Evolutionary conservation across 1,140 invertebrate species (phyloP), one percentile per base, ranked within the genome.

Genomic region (Lysiphlebus fabarum): DNA sequence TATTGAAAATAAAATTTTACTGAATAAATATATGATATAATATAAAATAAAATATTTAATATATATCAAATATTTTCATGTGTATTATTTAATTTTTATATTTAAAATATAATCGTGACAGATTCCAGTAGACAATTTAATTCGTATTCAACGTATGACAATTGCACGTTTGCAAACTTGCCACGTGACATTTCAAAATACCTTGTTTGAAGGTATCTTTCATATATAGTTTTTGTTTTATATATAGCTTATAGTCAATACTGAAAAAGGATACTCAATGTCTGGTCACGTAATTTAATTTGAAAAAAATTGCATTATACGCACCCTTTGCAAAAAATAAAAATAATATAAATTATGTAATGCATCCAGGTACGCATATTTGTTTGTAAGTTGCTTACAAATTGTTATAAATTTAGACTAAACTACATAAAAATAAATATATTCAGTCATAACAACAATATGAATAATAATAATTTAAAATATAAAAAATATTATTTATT

Each of bases 201-300:
- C 55, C 41, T 57, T 42, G 34, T 56, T 57, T 57, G 55, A 57
- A 36, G n/a, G n/a, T n/a, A n/a, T n/a, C n/a, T n/a, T n/a, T 57
- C 55, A 57, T 49, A 26, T 26, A 26, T 26, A 26, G 17, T 26
- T 26, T n/a, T 4, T 1, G 17, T 26, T 26, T 11, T 45, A 45
- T 6, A 36, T 12, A 37, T 51, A 34, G 47, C 17, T 34, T 6
- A n/a, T 45, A 11, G 26, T 49, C 38, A 40, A 7, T 40, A 40
- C 38, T 26, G 36, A 54, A 41, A 17, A 41, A 54, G 26, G 38
- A 17, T 26, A 26, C 17, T 26, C 17, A 26, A 26, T 33, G 53
- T 55, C 53, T 55, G 53, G 53, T 55, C 53, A 55, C 53, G 53
- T 55, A 55, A 10, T 26, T 26, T 26, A 2, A 26, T 4, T 26